Evolutionary conservation across 2,113 vertebrate species (phyloP).

Genomic region (Octodon degus): DNA sequence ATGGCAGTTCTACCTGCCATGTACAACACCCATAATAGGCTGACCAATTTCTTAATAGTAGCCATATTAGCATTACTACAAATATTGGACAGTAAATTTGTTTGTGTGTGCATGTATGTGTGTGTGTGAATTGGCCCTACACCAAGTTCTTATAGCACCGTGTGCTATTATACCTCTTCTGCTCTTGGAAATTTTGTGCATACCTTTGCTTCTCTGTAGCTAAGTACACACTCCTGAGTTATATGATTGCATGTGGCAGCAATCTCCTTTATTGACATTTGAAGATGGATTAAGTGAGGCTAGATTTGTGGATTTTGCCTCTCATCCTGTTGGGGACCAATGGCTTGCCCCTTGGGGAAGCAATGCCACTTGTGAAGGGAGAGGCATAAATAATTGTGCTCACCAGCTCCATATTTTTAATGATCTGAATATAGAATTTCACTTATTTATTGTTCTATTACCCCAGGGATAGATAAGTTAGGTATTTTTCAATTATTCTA

Average conservation of each 20-base stretch:
- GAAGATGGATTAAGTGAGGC: conserved; percentile 58
- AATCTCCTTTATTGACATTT: conserved; percentile 29
- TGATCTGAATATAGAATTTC: not conserved
- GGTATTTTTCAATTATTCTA: not conserved
- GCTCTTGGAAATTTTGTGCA: not conserved
- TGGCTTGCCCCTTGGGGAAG: conserved; percentile 24
- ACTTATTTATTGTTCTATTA: not conserved
- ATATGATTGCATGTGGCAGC: not conserved
- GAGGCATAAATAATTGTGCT: not conserved
- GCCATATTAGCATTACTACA: not conserved
- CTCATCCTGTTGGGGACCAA: not conserved
- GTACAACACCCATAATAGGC: not conserved
- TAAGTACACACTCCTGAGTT: not conserved
- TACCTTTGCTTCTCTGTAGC: conserved; percentile 5
- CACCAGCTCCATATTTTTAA: not conserved
- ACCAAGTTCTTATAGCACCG: not conserved
- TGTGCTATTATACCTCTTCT: not conserved
- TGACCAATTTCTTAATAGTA: not conserved
- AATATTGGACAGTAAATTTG: not conserved
- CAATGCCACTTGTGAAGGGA: not conserved
- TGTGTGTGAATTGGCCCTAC: not conserved
- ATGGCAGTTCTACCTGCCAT: not conserved
- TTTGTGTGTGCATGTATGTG: not conserved
- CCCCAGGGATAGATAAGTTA: not conserved
- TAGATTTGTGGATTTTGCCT: conserved; percentile 65